Evolutionary conservation across 2,113 vertebrate genomes (phyloP).

Genomic region (Narcine bancroftii): DNA sequence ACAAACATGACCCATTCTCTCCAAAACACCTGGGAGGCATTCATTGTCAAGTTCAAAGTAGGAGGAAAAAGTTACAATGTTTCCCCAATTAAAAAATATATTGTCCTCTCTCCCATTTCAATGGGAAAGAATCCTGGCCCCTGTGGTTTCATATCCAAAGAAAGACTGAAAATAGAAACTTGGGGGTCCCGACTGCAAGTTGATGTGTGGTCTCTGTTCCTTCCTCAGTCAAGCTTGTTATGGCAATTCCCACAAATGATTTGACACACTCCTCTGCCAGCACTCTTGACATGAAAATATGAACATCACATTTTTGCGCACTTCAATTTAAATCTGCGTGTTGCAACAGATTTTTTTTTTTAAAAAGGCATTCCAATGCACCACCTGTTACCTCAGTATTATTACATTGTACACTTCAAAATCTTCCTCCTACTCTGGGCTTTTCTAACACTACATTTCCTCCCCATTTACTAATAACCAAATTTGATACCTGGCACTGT

Average conservation of each 20-base stretch:
- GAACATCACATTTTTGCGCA: no score
- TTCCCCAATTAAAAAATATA: neutral
- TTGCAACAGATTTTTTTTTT: no score
- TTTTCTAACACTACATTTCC: neutral
- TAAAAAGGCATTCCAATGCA: neutral
- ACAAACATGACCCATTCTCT: conserved; percentile 7
- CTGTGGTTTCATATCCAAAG: neutral
- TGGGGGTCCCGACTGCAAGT: neutral
- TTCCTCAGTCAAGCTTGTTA: neutral
- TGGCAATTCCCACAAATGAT: neutral
- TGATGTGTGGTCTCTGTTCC: neutral
- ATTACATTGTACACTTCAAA: neutral
- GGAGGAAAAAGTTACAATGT: neutral
- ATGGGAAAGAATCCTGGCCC: neutral
- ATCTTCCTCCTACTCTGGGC: no score
- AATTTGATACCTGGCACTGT: neutral
- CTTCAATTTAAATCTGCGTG: neutral
- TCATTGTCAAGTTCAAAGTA: neutral
- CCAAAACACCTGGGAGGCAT: neutral
- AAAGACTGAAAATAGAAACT: neutral
- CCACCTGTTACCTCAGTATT: neutral
- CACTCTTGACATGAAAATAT: neutral
- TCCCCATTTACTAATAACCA: neutral
- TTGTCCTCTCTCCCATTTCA: neutral
- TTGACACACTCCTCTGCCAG: neutral